Evolutionary conservation across 2,113 vertebrate genomes (phyloP).

Genomic region (Colinus virginianus): DNA sequence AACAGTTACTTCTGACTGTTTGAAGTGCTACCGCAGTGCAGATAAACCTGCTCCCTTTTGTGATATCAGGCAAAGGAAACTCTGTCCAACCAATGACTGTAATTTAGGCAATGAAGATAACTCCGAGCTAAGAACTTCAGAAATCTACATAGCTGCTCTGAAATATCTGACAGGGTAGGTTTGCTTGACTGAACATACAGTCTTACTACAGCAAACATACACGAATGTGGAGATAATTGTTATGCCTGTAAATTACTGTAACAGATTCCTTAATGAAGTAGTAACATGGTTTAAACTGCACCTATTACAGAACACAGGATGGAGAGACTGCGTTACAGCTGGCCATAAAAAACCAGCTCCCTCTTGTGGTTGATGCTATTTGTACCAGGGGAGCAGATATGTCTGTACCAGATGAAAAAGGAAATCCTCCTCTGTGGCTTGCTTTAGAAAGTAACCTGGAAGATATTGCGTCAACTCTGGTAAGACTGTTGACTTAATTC

Average conservation of each 20-base stretch:
- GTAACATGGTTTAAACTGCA: not conserved
- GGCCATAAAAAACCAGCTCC: constrained; percentile 96
- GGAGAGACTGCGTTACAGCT: constrained; percentile 94
- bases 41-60: not conserved
- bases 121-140: not conserved
- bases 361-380: constrained; percentile 95
- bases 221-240: fast-evolving
- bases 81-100: not conserved
- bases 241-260: not conserved
- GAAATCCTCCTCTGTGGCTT: constrained; percentile 94
- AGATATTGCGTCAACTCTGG: constrained; percentile 97
- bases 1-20: constrained; percentile 3
- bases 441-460: constrained; percentile 90
- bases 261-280: not conserved
- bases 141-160: not conserved
- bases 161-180: not conserved
- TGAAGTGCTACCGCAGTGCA: not conserved
- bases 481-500: constrained; percentile 68
- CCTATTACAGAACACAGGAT: constrained; percentile 87
- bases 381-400: constrained; percentile 97
- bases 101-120: not conserved
- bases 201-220: not conserved
- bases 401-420: constrained; percentile 94
- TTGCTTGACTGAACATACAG: not conserved
- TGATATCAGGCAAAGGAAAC: not conserved